Conservation (phyloP, 2,888 invertebrate genomes). For the Enchytraeus crypticus region DNA sequence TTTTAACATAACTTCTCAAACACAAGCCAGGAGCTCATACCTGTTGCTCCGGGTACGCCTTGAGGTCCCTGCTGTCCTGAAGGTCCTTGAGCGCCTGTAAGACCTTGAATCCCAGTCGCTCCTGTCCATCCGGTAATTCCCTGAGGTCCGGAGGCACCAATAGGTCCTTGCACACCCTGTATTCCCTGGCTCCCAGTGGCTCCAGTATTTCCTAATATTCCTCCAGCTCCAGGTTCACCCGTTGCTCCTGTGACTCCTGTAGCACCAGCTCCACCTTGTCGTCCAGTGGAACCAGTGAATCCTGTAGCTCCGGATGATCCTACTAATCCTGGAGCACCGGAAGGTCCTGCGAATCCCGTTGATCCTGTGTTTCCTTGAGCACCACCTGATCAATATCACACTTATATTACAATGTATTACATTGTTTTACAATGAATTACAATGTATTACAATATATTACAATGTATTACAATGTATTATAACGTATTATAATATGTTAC, state of each 20-base stretch:
- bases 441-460: no score
- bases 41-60: conserved; percentile 2
- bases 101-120: neutral
- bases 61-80: conserved; percentile 7
- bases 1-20: no score
- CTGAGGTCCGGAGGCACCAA: neutral
- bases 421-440: no score
- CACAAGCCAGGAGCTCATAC: no score
- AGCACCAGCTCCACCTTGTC: no score
- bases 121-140: conserved; percentile 12
- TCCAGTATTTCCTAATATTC: conserved; percentile 5
- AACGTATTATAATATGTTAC: no score
- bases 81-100: conserved; percentile 15
- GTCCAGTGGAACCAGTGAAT: neutral
- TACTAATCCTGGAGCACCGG: neutral
- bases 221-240: conserved; percentile 1
- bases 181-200: neutral
- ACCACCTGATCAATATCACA: no score
- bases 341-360: neutral
- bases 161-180: neutral
- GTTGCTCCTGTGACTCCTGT: conserved; percentile 14
- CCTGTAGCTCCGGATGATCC: conserved; percentile 3
- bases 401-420: no score
- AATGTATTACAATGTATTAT: no score
- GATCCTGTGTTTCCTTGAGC: conserved; percentile 7